Percentiles rank a stretch among this genome's conserved stretches.
Evolutionary conservation across 2,797 vertebrate species (phyloP).

Genomic region (Enteromius radiatus): DNA sequence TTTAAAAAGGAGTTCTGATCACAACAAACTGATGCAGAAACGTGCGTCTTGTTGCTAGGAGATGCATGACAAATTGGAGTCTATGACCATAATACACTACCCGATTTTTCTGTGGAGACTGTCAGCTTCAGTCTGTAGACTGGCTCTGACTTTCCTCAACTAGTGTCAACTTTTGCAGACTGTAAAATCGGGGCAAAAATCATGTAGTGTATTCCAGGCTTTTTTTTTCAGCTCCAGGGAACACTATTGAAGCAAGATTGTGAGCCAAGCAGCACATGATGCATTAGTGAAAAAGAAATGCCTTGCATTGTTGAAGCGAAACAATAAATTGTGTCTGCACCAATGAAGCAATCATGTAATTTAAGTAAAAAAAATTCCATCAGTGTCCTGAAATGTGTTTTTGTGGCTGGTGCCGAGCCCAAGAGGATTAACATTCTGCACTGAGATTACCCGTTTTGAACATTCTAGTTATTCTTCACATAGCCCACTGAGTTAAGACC

Average conservation of each 20-base stretch:
- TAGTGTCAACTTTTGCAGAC: no score
- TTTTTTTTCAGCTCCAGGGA: constrained; percentile 19
- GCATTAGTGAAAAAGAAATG: constrained; percentile 35
- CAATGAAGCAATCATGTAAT: constrained; percentile 1
- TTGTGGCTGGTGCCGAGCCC: constrained; percentile 62
- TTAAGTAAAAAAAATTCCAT: constrained; percentile 18
- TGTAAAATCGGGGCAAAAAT: no score
- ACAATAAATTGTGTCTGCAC: constrained; percentile 13
- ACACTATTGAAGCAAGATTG: constrained; percentile 12
- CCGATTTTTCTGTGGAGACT: no score
- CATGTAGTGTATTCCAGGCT: no score
- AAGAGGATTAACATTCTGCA: constrained; percentile 72
- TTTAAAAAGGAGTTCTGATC: no score
- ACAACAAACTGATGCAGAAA: no score
- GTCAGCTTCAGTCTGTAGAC: no score
- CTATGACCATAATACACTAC: no score
- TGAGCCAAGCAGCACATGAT: constrained; percentile 18
- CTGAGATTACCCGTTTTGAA: constrained; percentile 64
- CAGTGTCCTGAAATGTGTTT: constrained; percentile 61
- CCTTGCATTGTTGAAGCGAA: constrained; percentile 18
- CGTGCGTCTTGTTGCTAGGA: no score
- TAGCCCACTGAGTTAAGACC: constrained; percentile 54
- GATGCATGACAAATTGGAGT: no score
- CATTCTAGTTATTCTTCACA: constrained; percentile 76
- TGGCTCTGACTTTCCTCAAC: no score